phyloP scores from a whole-genome alignment of 37 sponge, comb jelly and placozoan species.

The Agelas oroides region DNA sequence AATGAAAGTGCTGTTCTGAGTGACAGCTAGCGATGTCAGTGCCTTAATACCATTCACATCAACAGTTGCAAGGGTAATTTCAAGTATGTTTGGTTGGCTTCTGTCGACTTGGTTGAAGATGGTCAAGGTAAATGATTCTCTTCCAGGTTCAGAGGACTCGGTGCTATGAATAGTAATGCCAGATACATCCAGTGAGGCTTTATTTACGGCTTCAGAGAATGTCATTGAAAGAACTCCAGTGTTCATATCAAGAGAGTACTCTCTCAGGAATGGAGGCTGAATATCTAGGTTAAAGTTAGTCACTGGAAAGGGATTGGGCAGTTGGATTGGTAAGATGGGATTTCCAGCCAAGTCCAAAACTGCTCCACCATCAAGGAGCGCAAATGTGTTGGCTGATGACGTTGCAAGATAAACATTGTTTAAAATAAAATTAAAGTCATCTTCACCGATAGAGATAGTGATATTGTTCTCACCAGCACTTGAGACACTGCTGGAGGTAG shows the following conservation, averaged over 20 bases:
- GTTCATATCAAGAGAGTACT: conserved; percentile 73
- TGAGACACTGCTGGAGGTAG: conserved; percentile 44
- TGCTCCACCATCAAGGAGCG: conserved; percentile 56
- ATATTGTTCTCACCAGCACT: conserved; percentile 39
- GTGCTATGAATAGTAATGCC: conserved; percentile 75
- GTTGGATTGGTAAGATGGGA: conserved; percentile 60
- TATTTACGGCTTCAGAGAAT: conserved; percentile 85
- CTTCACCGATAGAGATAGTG: conserved; percentile 54
- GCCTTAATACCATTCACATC: conserved; percentile 80
- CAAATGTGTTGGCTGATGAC: conserved; percentile 61
- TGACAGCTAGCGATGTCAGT: conserved; percentile 49
- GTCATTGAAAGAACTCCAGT: conserved; percentile 63
- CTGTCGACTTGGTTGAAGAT: conserved; percentile 4
- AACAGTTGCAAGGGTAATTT: conserved; percentile 32
- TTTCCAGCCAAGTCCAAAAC: conserved; percentile 73
- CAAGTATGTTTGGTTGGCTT: conserved; percentile 40
- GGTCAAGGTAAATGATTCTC: conserved; percentile 44
- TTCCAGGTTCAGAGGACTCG: background rate
- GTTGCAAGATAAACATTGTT: conserved; percentile 60
- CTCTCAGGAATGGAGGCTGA: conserved; percentile 56
- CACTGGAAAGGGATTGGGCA: conserved; percentile 68
- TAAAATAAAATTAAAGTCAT: conserved; percentile 64
- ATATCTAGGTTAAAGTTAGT: conserved; percentile 65
- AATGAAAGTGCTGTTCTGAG: conserved; percentile 61
- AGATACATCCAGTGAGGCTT: conserved; percentile 36